These are phyloP conservation scores for Archaeoteleia sp. DNA, from an alignment of 2,888 invertebrate species.

Conservation along the genomic window DNA sequence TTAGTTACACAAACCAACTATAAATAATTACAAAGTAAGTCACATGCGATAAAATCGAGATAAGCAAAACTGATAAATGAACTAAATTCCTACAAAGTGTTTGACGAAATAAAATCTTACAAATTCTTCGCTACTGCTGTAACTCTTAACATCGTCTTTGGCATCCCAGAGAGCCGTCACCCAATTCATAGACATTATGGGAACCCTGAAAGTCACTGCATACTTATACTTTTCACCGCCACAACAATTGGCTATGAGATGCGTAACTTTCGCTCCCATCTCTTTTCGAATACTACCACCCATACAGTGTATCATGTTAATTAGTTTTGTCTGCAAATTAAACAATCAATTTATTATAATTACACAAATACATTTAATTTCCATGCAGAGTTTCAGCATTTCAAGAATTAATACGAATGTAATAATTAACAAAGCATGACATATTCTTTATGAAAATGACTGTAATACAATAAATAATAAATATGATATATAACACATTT, in stretches of 20 bases:
- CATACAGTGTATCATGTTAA: constrained; percentile 95
- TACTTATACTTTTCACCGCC: constrained; percentile 96
- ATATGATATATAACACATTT: constrained; percentile 1
- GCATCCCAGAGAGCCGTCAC: constrained; percentile 91
- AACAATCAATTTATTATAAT: neutral
- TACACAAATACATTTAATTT: too few relatives aligned
- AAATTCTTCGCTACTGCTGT: constrained; percentile 83
- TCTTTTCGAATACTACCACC: constrained; percentile 96
- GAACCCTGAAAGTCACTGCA: constrained; percentile 91
- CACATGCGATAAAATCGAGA: too few relatives aligned
- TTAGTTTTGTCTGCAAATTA: constrained; percentile 84
- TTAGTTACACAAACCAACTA: too few relatives aligned
- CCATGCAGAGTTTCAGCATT: too few relatives aligned
- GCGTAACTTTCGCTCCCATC: constrained; percentile 91
- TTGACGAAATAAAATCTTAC: constrained; percentile 74
- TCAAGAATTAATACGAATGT: too few relatives aligned
- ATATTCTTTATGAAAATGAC: too few relatives aligned
- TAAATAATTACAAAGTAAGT: too few relatives aligned
- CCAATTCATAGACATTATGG: constrained; percentile 93
- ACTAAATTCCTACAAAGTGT: too few relatives aligned
- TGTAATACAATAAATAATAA: neutral
- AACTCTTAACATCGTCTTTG: constrained; percentile 82
- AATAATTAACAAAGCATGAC: too few relatives aligned
- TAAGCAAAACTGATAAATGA: too few relatives aligned
- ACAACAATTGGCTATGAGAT: constrained; percentile 92